Evolutionary conservation across 2,113 vertebrate genomes (phyloP), one percentile per base, ranked within the genome.

Genomic region (Gambusia holbrooki): DNA sequence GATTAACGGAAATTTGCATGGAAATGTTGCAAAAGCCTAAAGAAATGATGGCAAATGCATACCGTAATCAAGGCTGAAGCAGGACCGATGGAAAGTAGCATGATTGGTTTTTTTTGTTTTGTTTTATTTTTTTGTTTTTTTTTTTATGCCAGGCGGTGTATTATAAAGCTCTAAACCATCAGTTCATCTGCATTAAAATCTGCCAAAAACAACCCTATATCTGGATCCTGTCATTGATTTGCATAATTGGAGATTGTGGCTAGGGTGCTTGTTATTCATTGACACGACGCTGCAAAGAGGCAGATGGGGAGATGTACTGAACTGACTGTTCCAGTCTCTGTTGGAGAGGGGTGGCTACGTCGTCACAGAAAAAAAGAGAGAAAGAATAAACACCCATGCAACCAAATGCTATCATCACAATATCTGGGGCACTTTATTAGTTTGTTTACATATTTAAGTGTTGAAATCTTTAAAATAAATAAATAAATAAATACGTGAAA

Each of bases 201-300:
- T 62, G 71, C 80, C 80, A 72, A 71, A 82, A 84, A 90, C 79
- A 80, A 82, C 78, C 83, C 73, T 84, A 90, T 83, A 85, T 88
- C 87, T 78, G 73, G 76, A 88, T 87, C 73, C 88, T 28, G 42
- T 77, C 71, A 69, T 5, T 63, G 48, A 87, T 91, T 91, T 93
- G 83, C 92, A 91, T 91, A 87, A 90, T 90, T 88, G 89, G 79
- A 88, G 89, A 88, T 91, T 90, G 92, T 86, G 83, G 87, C 85
- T 62, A 27, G 25, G 76, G 67, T 73, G 71, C 84, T 90, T 90
- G 90, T 92, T 92, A 91, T 92, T 90, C 84, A 88, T 84, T 91
- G 90, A 89, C 82, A 86, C 77, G 81, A 85, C 86, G 73, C 80
- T 60, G 83, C 82, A 48, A 78, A 61, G 83, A 69, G 83, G 89